A percentile compares a stretch with the other conserved stretches of the same genome.
Evolutionary conservation across 2,888 invertebrate genomes (phyloP).

Genomic region (Steinernema hermaphroditum): DNA sequence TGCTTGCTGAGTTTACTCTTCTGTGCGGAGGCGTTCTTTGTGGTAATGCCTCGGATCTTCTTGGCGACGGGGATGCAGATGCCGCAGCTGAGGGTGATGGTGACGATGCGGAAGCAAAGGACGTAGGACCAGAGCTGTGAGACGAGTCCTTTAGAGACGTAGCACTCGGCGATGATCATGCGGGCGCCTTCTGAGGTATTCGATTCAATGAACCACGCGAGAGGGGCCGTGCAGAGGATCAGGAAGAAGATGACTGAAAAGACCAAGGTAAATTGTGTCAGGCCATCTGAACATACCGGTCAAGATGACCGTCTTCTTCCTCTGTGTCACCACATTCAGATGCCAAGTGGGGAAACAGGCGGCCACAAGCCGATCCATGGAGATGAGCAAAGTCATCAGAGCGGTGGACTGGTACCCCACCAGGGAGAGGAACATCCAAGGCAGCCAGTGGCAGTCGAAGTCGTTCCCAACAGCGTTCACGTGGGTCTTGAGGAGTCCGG

Average conservation of each 20-base stretch:
- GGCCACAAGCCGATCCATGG: conserved; percentile 6
- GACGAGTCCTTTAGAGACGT: neutral
- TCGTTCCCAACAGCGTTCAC: neutral
- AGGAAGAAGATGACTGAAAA: conserved; percentile 2
- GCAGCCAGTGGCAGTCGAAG: conserved; percentile 11
- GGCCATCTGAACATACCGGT: neutral
- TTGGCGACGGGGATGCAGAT: neutral
- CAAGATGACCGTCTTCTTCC: conserved; percentile 18
- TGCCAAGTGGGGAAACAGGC: conserved; percentile 24
- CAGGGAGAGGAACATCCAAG: conserved; percentile 19
- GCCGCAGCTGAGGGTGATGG: conserved; percentile 12
- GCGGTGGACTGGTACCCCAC: conserved; percentile 21
- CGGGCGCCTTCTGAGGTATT: neutral
- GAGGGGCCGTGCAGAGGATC: conserved; percentile 6
- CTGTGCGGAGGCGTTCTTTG: neutral
- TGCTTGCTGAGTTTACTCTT: conserved; percentile 26
- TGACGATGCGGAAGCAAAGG: conserved; percentile 5
- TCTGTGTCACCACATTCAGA: conserved; percentile 16
- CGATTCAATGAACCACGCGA: neutral
- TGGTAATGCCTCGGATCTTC: neutral
- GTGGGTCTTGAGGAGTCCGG: neutral
- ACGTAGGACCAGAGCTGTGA: conserved; percentile 18
- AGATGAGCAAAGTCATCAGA: conserved; percentile 2
- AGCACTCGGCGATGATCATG: conserved; percentile 2
- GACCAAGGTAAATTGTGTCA: too few relatives aligned